Evolutionary conservation across 2,888 invertebrate genomes (phyloP), one percentile per base, ranked within the genome.

Genomic region (Bibio marci): DNA sequence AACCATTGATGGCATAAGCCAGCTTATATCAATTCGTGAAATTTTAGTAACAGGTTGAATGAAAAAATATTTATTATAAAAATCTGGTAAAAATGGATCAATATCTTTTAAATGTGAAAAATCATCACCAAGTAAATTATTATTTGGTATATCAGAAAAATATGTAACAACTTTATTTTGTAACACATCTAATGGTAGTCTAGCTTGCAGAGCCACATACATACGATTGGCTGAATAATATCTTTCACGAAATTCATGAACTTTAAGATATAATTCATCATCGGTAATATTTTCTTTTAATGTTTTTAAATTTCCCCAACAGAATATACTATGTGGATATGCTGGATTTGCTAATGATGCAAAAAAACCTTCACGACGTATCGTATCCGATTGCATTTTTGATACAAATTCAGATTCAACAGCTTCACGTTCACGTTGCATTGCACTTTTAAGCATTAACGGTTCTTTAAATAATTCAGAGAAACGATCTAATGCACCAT

Each of bases 401-500:
- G 83, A 79, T 50, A 82, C 79, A 59, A 87, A 91, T 58, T 91
- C 90, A 38, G 86, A 87, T 54, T 92, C 87, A 3, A 92, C 80
- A 1, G 88, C 79, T 57, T 87, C 78, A 30, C 87, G 66, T 59
- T 92, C 92, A 31, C 90, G 66, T 43, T 80, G 75, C 71, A 92
- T 86, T 1, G 85, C 76, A 44, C 82, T 80, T 52, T 78, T 72
- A 53, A 73, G 74, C 79, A 92, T 79, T 32, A 92, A 66, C 1
- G 92, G 92, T 30, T 72, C 68, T 44, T 85, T 81, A 57, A 92
- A 86, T 63, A 91, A 80, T 52, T 88, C 82, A 32, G 88, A 79
- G 65, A 92, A 90, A 62, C 74, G 76, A 55, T 91, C 87, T 56
- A 92, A 66, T 0, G 80, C 80, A 37, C 74, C 71, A 1, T 69